Evolutionary conservation across 2,888 invertebrate genomes (phyloP).

Genomic region (Synanthedon tipuliformis): DNA sequence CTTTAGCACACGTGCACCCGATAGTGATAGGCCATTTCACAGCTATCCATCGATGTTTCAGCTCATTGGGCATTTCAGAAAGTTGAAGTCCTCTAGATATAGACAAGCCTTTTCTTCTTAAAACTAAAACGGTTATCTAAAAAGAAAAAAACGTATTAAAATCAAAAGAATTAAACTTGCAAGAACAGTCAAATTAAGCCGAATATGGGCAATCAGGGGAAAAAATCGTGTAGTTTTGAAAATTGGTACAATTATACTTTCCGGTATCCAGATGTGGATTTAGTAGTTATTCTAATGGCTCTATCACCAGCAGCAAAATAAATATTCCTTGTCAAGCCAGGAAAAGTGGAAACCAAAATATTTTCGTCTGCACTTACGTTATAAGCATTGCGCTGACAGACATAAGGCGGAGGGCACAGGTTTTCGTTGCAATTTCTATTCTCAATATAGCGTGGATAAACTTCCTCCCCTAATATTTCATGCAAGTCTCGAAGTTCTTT

Average conservation of each 20-base stretch:
- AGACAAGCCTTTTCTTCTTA: not conserved
- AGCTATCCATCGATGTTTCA: conserved; percentile 32
- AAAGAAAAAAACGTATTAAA: conserved; percentile 10
- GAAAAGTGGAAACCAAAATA: too few species aligned
- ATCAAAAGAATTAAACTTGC: too few species aligned
- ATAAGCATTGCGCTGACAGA: conserved; percentile 35
- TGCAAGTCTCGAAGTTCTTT: conserved; percentile 16
- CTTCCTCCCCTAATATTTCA: conserved; percentile 19
- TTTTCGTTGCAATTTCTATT: conserved; percentile 31
- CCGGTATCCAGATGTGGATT: too few species aligned
- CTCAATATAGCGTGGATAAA: conserved; percentile 32
- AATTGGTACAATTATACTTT: too few species aligned
- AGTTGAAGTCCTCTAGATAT: not conserved
- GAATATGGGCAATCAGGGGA: too few species aligned
- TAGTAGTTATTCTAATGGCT: too few species aligned
- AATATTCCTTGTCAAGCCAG: too few species aligned
- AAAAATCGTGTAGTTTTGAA: too few species aligned
- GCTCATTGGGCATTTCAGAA: conserved; percentile 25
- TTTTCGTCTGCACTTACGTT: conserved; percentile 24
- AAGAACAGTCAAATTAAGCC: too few species aligned
- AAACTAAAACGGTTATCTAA: conserved; percentile 34
- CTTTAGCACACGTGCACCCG: conserved; percentile 38
- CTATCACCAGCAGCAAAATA: too few species aligned
- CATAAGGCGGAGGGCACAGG: conserved; percentile 30
- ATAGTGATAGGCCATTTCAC: conserved; percentile 28